phyloP scores from a whole-genome alignment of 2,113 vertebrate species.

The Pygoscelis adeliae region DNA sequence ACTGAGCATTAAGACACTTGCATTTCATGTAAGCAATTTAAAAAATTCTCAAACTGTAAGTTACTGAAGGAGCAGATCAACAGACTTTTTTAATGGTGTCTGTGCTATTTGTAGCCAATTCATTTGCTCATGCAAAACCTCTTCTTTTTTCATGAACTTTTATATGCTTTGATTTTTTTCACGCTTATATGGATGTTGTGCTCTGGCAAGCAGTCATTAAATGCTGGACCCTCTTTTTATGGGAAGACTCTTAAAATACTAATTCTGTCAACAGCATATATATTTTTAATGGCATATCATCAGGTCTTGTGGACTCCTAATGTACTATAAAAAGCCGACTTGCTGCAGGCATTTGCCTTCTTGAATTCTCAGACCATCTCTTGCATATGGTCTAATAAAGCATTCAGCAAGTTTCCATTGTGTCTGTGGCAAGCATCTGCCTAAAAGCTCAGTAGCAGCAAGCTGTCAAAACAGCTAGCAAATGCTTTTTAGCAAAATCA shows the following conservation, averaged over 20 bases:
- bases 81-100: not conserved
- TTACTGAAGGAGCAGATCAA: not conserved
- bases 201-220: not conserved
- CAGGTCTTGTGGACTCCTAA: not conserved
- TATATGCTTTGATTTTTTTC: not conserved
- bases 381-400: not conserved
- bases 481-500: not conserved
- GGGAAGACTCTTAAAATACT: constrained; percentile 4
- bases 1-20: not conserved
- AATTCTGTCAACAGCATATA: not conserved
- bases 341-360: not conserved
- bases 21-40: not conserved
- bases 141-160: not conserved
- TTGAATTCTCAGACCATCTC: not conserved
- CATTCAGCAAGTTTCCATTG: not conserved
- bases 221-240: not conserved
- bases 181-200: not conserved
- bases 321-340: not conserved
- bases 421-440: constrained; percentile 2
- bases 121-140: not conserved
- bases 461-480: not conserved
- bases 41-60: not conserved
- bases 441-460: not conserved
- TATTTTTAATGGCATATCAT: constrained; percentile 1
- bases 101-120: not conserved